A percentile compares a stretch with the other conserved stretches of the same genome.
These are phyloP conservation scores for Rhinella marina DNA, from an alignment of 2,797 vertebrate species.

Conservation along the genomic window DNA sequence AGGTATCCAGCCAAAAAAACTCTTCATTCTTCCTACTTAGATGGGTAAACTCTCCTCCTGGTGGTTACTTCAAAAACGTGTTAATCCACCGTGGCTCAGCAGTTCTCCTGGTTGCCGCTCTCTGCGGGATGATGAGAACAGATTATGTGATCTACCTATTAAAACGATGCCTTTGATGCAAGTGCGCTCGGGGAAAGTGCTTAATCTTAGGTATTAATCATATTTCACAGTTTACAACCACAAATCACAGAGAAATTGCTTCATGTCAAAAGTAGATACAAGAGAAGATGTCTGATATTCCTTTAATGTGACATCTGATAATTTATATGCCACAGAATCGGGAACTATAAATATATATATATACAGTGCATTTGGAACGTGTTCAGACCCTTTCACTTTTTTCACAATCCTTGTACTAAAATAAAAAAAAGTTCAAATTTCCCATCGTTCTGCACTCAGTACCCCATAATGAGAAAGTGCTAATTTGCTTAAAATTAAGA, in stretches of 20 bases:
- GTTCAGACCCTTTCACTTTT: too few species aligned
- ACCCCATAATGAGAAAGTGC: too few species aligned
- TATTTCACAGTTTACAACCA: not conserved
- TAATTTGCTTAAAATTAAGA: too few species aligned
- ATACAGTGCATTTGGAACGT: too few species aligned
- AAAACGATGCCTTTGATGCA: conserved; percentile 29
- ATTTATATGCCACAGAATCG: too few species aligned
- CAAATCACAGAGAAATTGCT: not conserved
- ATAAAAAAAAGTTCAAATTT: too few species aligned
- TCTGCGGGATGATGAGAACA: conserved; percentile 2
- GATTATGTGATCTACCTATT: conserved; percentile 33
- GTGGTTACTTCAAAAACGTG: conserved; percentile 33
- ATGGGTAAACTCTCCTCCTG: conserved; percentile 26
- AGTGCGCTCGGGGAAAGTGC: not conserved
- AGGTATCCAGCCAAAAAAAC: not conserved
- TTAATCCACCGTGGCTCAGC: conserved; percentile 11
- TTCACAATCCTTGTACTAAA: too few species aligned
- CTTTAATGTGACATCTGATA: not conserved
- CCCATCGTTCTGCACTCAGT: too few species aligned
- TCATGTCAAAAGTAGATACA: not conserved
- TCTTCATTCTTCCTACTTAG: not conserved
- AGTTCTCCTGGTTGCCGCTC: conserved; percentile 16
- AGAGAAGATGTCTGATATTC: not conserved
- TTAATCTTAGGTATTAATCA: conserved; percentile 30
- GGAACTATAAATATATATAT: too few species aligned